Percentiles rank a stretch among this genome's conserved stretches.
phyloP scores from a whole-genome alignment of 1,140 invertebrate species.

The Ceratina japonica region DNA sequence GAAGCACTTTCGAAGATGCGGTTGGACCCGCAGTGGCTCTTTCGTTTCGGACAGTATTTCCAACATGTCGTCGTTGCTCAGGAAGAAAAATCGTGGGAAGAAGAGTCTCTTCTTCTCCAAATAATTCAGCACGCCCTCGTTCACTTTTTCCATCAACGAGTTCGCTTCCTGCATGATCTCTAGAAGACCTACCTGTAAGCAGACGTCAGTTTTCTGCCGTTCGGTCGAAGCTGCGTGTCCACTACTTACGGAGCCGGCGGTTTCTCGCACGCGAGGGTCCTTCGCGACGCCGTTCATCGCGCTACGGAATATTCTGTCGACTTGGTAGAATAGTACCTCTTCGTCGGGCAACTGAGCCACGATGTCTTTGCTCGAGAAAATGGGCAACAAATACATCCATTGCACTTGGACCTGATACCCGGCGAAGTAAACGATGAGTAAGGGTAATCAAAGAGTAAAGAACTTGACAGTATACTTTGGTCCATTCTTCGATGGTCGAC shows the following conservation, averaged over 20 bases:
- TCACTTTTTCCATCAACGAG: constrained; percentile 88
- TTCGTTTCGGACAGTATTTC: constrained; percentile 96
- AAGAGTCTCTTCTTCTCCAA: constrained; percentile 94
- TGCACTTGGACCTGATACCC: constrained; percentile 84
- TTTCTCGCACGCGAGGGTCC: constrained; percentile 87
- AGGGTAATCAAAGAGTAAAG: not conserved
- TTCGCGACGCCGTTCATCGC: constrained; percentile 88
- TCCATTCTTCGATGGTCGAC: constrained; percentile 83
- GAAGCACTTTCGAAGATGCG: constrained; percentile 96
- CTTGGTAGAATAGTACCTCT: constrained; percentile 87
- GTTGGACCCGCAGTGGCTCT: constrained; percentile 92
- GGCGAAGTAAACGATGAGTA: not conserved
- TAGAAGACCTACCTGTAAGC: constrained; percentile 81
- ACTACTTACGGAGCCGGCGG: constrained; percentile 81
- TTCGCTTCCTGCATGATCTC: constrained; percentile 88
- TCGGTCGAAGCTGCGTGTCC: not conserved
- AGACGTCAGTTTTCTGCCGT: not conserved
- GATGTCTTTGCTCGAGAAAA: constrained; percentile 96
- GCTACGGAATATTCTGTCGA: constrained; percentile 88
- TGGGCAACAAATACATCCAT: constrained; percentile 95
- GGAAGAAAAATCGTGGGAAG: constrained; percentile 96
- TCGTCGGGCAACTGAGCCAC: constrained; percentile 96
- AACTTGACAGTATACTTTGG: constrained; percentile 78
- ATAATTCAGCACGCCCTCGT: constrained; percentile 93
- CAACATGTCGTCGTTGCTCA: constrained; percentile 97